phyloP scores from a whole-genome alignment of 2,113 vertebrate species.

The Onychorhynchus coronatus region DNA sequence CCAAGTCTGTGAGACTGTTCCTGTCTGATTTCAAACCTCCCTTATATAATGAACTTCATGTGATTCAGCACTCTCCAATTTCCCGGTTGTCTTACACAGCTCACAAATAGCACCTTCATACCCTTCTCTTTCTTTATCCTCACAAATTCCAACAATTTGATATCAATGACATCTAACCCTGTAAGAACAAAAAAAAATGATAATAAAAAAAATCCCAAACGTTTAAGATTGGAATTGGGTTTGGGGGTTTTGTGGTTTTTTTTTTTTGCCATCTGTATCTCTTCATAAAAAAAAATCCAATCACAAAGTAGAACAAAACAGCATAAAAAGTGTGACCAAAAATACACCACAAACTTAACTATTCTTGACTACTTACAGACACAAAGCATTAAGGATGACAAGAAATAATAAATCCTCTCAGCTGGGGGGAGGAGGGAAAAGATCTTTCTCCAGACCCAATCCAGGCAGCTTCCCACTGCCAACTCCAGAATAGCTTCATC shows the following conservation, averaged over 20 bases:
- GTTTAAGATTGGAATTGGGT: too few species aligned
- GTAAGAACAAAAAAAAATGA: not conserved
- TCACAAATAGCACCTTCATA: not conserved
- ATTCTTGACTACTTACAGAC: not conserved
- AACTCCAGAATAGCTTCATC: not conserved
- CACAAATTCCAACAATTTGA: not conserved
- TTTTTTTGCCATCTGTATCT: not conserved
- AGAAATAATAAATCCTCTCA: not conserved
- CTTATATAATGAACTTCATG: not conserved
- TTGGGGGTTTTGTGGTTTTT: too few species aligned
- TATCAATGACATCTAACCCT: not conserved
- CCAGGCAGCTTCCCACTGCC: not conserved
- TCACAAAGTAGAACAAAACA: not conserved
- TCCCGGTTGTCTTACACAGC: not conserved
- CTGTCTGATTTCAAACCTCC: not conserved
- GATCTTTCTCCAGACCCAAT: not conserved
- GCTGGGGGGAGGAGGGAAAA: rapidly evolving
- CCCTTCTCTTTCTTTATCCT: not conserved
- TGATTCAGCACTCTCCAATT: conserved; percentile 7
- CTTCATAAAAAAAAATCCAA: not conserved
- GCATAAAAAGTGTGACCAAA: not conserved
- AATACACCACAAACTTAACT: not conserved
- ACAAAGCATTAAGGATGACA: not conserved
- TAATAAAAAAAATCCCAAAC: not conserved
- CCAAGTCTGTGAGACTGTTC: not conserved